Base-by-base conservation (phyloP, 2,113 vertebrate species). In the Varanus komodoensis region DNA sequence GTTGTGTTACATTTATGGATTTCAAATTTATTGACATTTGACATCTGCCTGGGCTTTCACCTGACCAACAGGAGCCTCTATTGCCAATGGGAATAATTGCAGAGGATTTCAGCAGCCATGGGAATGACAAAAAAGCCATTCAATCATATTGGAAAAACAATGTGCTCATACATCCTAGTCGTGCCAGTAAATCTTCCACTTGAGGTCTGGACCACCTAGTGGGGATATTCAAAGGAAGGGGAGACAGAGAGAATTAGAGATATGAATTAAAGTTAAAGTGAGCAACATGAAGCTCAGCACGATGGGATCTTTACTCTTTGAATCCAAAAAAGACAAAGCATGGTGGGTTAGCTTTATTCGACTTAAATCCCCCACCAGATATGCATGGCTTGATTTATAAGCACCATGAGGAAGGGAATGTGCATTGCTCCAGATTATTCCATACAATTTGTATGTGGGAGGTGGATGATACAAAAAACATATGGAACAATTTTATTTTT, bases 1-100 rank as follows among this genome's bases (percentile, higher is more conserved):
- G 82, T 71, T 91, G 90, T 94, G 89, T 95, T 91, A 88, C 92
- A 93, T 96, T 97, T 96, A 97, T 48, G 89, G 96, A 95, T 96
- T 94, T 96, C 95, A 96, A 96, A 97, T 97, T 96, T 97, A 96
- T 96, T 95, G 97, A 96, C 96, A 97, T 96, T 96, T 96, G 96
- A 97, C 96, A 96, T 95, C 95, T 93, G 84, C 93, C 93, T 96
- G 95, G 92, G 96, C 93, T 95, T 96, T 97, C 91, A 96, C 94
- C 95, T 93, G 95, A 97, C 96, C 97, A 96, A 96, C 95, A 94
- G 95, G 95, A 97, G 93, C 93, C 94, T 95, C 89, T 90, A 80
- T 95, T 52, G 69, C 95, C 96, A 97, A 96, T 94, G 92, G 89
- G 96, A 97, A 96, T 96, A 96, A 97, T 95, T 97, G 96, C 17